Conservation (phyloP, 2,113 vertebrate species). For the Brevimyrus niger region DNA sequence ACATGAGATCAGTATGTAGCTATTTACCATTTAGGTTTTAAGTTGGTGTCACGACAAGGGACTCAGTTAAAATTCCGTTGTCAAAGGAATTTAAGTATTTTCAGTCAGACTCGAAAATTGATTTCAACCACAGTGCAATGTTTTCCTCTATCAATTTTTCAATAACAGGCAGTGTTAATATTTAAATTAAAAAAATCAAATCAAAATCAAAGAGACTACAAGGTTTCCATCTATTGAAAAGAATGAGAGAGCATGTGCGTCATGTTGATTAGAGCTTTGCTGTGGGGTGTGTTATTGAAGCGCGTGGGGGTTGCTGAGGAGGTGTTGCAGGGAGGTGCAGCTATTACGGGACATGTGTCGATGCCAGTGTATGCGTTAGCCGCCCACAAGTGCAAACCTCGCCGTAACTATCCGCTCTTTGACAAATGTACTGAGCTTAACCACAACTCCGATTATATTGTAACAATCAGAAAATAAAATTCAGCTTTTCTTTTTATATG, state of each 20-base stretch:
- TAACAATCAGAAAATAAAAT: background rate
- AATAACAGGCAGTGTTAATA: background rate
- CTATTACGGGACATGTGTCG: background rate
- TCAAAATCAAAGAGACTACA: background rate
- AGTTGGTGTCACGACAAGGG: too few relatives aligned
- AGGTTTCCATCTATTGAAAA: background rate
- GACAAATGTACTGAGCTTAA: background rate
- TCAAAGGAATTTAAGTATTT: background rate
- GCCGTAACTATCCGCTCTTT: background rate
- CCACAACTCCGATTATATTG: background rate
- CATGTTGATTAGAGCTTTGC: background rate
- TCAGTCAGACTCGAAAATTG: background rate
- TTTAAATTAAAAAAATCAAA: background rate
- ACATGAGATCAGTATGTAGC: background rate
- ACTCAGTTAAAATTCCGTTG: too few relatives aligned
- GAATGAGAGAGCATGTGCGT: background rate
- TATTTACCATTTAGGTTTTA: background rate
- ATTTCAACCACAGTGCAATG: background rate
- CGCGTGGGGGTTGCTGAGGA: background rate
- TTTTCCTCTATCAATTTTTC: background rate
- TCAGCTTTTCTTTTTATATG: background rate
- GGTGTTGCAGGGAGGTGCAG: background rate
- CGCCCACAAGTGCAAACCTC: background rate
- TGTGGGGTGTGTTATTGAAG: background rate
- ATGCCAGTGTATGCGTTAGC: background rate